Evolutionary conservation across 1,140 invertebrate species (phyloP), one percentile per base, ranked within the genome.

Genomic region (Vanessa tameamea): DNA sequence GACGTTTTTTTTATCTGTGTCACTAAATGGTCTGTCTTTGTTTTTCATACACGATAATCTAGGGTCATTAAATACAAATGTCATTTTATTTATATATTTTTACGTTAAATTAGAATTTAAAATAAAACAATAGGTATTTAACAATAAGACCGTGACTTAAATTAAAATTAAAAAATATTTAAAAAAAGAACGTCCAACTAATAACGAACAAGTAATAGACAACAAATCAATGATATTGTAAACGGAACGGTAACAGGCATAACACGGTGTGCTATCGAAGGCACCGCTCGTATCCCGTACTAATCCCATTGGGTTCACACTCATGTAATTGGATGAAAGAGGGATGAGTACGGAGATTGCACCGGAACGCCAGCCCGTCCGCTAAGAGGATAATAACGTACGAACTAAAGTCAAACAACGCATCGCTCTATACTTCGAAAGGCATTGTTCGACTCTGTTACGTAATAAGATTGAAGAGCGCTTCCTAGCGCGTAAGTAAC

Each of bases 301-400:
- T 88, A 87, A 90, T 88, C 83, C 86, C 78, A 82, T 80, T 77
- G 83, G 84, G 82, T 86, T 88, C 86, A 90, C 88, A 90, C 87
- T 89, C 79, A 63, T 81, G 83, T 90, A 90, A 90, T 90, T 89
- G 88, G 87, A 90, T 90, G 83, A 90, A 87, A 83, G 85, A 84
- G 85, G 80, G 80, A 81, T 81, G 79, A 79, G 75, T 63, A 69
- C 78, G 78, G 86, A 86, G 86, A 90, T 90, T 87, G 85, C 79
- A 78, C 81, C 80, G 81, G 82, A 84, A 80, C 78, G 83, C 83
- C 88, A 88, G 88, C 81, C 80, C 80, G 83, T 83, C 78, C 78
- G 83, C 83, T 90, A 90, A 90, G 88, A 85, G 85, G 82, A 87
- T 90, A 86, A 90, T 90, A 87, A 88, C 87, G 78, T 81, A 84